Conservation (phyloP, 2,113 vertebrate genomes). For the Numida meleagris region DNA sequence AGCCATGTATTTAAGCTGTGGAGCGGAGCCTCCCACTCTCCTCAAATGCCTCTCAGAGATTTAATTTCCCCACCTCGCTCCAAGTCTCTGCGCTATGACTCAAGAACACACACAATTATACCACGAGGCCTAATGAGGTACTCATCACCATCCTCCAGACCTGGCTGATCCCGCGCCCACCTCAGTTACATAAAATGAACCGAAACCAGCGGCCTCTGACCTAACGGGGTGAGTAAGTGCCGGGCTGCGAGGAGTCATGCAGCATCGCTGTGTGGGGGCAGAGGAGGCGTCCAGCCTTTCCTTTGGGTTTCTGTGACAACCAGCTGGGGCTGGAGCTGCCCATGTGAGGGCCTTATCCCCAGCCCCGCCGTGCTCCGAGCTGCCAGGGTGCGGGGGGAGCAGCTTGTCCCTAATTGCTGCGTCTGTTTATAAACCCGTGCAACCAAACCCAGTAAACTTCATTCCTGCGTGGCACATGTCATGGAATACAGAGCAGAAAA, state of each 20-base stretch:
- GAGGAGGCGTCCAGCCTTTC: neutral
- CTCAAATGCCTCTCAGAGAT: neutral
- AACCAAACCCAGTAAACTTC: neutral
- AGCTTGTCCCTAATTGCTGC: neutral
- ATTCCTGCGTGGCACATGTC: neutral
- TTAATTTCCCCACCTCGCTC: conserved; percentile 25
- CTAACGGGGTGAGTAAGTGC: neutral
- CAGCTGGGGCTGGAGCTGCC: neutral
- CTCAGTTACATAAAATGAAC: neutral
- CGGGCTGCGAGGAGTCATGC: neutral
- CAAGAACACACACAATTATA: conserved; percentile 4
- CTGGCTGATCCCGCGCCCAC: neutral
- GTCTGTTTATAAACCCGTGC: neutral
- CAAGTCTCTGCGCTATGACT: conserved; percentile 12
- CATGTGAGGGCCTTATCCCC: neutral
- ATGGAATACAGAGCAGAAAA: neutral
- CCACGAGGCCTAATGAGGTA: neutral
- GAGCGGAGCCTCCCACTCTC: neutral
- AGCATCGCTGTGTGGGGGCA: fast-evolving
- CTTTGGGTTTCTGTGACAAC: neutral
- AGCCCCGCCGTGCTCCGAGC: neutral
- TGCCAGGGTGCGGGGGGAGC: neutral
- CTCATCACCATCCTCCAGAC: neutral
- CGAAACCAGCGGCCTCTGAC: neutral
- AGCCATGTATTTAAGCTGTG: neutral